Conservation (phyloP, 1,140 invertebrate species). For the Drosophila melanica region DNA sequence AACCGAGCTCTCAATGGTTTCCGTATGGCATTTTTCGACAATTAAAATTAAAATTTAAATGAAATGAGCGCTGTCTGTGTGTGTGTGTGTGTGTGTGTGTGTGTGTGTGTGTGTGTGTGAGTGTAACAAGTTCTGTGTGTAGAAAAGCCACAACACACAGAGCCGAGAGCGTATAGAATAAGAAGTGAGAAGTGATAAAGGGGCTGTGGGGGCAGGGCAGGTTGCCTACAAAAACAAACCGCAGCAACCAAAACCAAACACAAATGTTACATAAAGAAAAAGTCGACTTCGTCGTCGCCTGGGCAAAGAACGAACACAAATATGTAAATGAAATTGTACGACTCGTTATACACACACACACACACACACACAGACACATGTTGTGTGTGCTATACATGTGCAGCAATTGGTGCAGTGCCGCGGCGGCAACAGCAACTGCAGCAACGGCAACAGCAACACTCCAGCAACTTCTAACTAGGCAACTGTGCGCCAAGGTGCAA, state of each 20-base stretch:
- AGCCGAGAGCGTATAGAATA: neutral
- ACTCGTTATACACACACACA: constrained; percentile 56
- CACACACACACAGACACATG: constrained; percentile 1
- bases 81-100: constrained; percentile 19
- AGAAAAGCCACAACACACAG: constrained; percentile 65
- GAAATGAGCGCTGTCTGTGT: constrained; percentile 49
- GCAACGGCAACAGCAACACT: constrained; percentile 49
- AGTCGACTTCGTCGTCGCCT: constrained; percentile 74
- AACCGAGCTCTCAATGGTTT: constrained; percentile 59
- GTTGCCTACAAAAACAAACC: constrained; percentile 71
- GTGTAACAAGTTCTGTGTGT: constrained; percentile 46
- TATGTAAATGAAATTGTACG: constrained; percentile 80
- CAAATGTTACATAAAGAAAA: constrained; percentile 78
- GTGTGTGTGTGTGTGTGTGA: constrained; percentile 11
- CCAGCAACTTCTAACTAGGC: constrained; percentile 65
- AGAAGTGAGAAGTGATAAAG: too few species aligned
- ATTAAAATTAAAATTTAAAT: constrained; percentile 80
- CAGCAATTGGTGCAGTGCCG: constrained; percentile 50
- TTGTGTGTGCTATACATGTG: constrained; percentile 40
- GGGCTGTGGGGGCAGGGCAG: neutral
- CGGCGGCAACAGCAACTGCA: constrained; percentile 23
- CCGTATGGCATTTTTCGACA: constrained; percentile 75
- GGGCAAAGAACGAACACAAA: constrained; percentile 69
- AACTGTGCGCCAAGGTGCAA: constrained; percentile 54
- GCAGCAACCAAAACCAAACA: constrained; percentile 79